Percentiles rank a stretch among this genome's conserved stretches.
phyloP scores from a whole-genome alignment of 2,113 vertebrate genomes.

The Corythornis cristatus region DNA sequence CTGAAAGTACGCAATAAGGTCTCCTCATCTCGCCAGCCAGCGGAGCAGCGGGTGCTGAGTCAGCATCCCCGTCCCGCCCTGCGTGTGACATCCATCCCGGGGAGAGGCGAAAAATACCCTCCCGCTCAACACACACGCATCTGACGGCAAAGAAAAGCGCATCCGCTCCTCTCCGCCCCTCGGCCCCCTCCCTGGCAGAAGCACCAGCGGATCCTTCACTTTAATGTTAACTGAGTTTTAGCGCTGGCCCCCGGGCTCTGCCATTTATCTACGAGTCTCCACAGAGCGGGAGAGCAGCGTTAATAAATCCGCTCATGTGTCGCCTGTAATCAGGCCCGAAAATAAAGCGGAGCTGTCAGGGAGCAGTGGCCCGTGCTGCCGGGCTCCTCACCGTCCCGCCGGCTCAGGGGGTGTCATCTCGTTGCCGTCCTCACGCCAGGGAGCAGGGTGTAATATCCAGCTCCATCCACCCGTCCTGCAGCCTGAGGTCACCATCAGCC shows the following conservation, averaged over 20 bases:
- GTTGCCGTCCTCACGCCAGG: fast-evolving
- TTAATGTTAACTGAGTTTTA: conserved; percentile 58
- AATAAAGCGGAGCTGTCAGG: conserved; percentile 41
- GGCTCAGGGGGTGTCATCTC: not conserved
- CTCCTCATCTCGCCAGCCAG: not conserved
- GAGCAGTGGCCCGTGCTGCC: not conserved
- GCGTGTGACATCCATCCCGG: not conserved
- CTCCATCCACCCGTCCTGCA: not conserved
- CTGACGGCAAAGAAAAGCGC: conserved; percentile 3
- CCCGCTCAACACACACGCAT: not conserved
- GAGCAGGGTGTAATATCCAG: not conserved
- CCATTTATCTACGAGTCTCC: conserved; percentile 32
- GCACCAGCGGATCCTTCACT: conserved; percentile 59
- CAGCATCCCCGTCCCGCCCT: not conserved
- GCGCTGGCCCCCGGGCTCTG: conserved; percentile 44
- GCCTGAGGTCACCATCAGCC: not conserved
- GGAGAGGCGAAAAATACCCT: not conserved
- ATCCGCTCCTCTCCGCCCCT: not conserved
- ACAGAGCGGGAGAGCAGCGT: conserved; percentile 32
- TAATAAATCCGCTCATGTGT: conserved; percentile 59
- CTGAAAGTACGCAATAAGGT: not conserved
- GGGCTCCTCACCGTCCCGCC: not conserved
- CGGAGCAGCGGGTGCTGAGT: not conserved
- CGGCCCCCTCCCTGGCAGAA: not conserved
- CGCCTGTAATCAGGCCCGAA: conserved; percentile 45